phyloP scores from a whole-genome alignment of 1,140 invertebrate genomes.

The Drosophila kepulauana region DNA sequence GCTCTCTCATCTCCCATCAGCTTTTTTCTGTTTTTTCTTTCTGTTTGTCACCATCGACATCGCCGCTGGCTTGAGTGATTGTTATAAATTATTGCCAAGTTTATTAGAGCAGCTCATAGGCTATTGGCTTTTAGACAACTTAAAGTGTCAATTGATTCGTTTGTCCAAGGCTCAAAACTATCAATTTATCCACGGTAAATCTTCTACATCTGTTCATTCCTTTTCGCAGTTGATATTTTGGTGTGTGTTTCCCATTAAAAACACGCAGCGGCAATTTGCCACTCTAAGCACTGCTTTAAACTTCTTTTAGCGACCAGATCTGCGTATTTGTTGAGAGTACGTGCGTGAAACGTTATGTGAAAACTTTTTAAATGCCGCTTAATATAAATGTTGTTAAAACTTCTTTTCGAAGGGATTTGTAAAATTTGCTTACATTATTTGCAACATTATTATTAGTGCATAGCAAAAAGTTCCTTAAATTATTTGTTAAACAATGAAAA shows the following conservation, averaged over 20 bases:
- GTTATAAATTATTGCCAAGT: conserved; percentile 77
- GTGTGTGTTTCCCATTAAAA: not conserved
- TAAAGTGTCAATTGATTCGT: conserved; percentile 31
- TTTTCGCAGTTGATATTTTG: not conserved
- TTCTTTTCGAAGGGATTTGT: too few species aligned
- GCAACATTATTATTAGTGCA: too few species aligned
- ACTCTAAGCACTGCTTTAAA: not conserved
- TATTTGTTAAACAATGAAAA: too few species aligned
- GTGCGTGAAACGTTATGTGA: not conserved
- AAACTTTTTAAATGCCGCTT: not conserved
- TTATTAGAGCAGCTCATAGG: conserved; percentile 51
- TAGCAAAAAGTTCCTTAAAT: too few species aligned
- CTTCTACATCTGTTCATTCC: not conserved
- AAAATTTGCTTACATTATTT: too few species aligned
- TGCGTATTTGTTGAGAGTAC: not conserved
- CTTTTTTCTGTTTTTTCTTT: not conserved
- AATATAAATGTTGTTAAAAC: not conserved
- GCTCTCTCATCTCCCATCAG: not conserved
- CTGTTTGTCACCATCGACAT: conserved; percentile 43
- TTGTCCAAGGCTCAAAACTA: not conserved
- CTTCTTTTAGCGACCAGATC: not conserved
- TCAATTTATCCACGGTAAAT: not conserved
- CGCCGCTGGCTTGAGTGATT: conserved; percentile 74
- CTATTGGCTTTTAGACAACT: conserved; percentile 20
- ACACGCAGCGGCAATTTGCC: not conserved